Conservation (phyloP, 2,113 vertebrate genomes). For the Leptosomus discolor region DNA sequence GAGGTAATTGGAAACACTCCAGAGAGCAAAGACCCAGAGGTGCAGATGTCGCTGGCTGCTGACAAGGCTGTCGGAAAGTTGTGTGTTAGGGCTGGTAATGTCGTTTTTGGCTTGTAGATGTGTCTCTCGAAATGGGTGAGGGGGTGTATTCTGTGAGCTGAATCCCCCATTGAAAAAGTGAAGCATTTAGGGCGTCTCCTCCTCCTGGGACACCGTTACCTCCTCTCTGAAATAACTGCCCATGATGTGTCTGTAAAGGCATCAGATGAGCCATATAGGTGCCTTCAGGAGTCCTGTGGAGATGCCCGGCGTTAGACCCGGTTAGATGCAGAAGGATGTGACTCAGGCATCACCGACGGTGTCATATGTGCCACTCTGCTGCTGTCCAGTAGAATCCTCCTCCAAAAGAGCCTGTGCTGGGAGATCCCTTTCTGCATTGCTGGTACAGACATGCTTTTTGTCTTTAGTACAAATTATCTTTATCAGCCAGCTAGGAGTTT, state of each 20-base stretch:
- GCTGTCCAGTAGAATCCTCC: background rate
- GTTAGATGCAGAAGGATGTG: background rate
- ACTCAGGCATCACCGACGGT: fast-evolving
- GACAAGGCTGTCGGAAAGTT: background rate
- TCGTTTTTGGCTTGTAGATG: background rate
- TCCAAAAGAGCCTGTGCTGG: background rate
- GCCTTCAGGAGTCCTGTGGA: background rate
- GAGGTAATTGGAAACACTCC: background rate
- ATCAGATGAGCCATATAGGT: background rate
- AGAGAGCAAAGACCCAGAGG: background rate
- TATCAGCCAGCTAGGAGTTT: background rate
- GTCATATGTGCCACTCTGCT: background rate
- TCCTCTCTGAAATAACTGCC: background rate
- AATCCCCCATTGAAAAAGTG: background rate
- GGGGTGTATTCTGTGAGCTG: background rate
- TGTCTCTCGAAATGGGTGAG: background rate
- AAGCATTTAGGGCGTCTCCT: background rate
- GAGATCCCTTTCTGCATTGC: background rate
- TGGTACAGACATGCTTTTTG: background rate
- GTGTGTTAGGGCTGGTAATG: background rate
- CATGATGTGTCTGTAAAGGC: background rate
- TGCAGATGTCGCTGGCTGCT: background rate
- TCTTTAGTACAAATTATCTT: background rate
- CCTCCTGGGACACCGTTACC: fast-evolving
- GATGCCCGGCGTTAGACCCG: background rate